Conservation (phyloP, 2,888 invertebrate genomes). For the Dynastes hyllus region DNA sequence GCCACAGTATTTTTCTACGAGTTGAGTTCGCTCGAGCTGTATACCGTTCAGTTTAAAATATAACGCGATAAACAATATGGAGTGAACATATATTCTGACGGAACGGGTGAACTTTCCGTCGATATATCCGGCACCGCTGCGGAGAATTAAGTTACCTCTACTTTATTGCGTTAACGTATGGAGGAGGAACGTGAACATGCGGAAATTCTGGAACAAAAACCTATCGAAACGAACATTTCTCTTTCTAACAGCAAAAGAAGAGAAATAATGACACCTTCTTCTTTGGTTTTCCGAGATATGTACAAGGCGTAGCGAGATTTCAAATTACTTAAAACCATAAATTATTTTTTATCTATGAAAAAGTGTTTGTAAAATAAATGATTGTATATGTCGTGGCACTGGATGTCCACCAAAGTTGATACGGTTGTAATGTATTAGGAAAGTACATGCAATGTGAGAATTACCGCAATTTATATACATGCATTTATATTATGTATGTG, state of each 20-base stretch:
- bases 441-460: too few relatives aligned
- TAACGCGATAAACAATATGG: constrained; percentile 33
- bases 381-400: too few relatives aligned
- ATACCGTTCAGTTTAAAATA: constrained; percentile 20
- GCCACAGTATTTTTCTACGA: constrained; percentile 11
- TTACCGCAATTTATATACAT: too few relatives aligned
- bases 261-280: neutral
- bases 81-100: constrained; percentile 29
- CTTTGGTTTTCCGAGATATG: too few relatives aligned
- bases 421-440: too few relatives aligned
- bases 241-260: neutral
- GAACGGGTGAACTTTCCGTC: constrained; percentile 7
- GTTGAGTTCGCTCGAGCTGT: neutral
- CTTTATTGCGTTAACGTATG: constrained; percentile 24
- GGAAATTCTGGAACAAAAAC: neutral
- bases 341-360: too few relatives aligned
- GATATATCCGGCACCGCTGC: constrained; percentile 14
- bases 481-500: too few relatives aligned
- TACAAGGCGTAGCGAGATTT: too few relatives aligned
- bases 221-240: neutral
- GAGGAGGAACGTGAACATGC: neutral
- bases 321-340: too few relatives aligned
- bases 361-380: too few relatives aligned
- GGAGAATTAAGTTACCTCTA: constrained; percentile 17
- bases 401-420: too few relatives aligned